Evolutionary conservation across 2,797 vertebrate genomes (phyloP), one percentile per base, ranked within the genome.

Genomic region (Thaleichthys pacificus): DNA sequence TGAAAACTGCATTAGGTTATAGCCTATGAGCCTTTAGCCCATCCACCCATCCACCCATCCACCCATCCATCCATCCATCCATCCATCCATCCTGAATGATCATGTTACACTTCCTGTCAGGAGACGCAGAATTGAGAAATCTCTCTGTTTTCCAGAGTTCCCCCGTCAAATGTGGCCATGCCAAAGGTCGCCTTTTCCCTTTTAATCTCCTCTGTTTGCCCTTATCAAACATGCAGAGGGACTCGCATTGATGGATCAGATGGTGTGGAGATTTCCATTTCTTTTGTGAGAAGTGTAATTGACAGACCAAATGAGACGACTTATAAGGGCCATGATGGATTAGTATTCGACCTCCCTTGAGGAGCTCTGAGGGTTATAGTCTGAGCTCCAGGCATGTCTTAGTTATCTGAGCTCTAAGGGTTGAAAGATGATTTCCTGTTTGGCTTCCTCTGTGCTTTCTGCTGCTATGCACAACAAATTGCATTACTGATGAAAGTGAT

Each of bases 1-100:
- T 65, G 71, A 87, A 38, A 38, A 38, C 78, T 82, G 77, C 76
- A 85, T 89, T 87, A 86, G 74, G 32, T 66, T n/a, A 57, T 60
- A 60, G 5, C 57, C n/a, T 66, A 69, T 38, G 35, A 38, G 35
- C 72, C 63, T 35, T 64, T 30, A 30, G 8, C 8, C 32, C 32
- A 35, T 35, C 32, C 32, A 35, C 8, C 32, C 32, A 47, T 14
- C 71, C 51, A 80, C 73, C 74, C 72, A 63, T 75, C 42, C 26
- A 78, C 71, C 68, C 57, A 60, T 78, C 75, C 73, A n/a, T n/a
- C 32, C 32, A 47, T 14, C 71, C 51, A 80, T 75, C 74, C 72
- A 63, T 75, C 42, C 26, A 78, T 72, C 68, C 57, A 60, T 78
- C 75, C 73, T 49, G 61, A 74, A 74, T 80, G 22, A 80, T 88